Conservation (phyloP, 2,113 vertebrate species). For the Lamprologus ornatipinnis region DNA sequence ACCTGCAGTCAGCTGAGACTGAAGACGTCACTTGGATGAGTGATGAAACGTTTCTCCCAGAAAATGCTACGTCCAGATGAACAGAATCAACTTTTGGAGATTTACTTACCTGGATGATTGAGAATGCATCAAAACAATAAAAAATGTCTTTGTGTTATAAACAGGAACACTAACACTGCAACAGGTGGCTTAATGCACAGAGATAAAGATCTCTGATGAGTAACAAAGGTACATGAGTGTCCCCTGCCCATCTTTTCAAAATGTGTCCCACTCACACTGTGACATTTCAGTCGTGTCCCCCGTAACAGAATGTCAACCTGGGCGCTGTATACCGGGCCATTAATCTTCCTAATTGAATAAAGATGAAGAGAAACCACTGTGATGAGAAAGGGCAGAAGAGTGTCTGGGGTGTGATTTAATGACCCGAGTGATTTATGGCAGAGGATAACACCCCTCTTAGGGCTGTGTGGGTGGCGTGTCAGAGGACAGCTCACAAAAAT, state of each 20-base stretch:
- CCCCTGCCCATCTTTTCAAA: not conserved
- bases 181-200: not conserved
- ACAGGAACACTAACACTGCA: not conserved
- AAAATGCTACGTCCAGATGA: too few species aligned
- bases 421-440: slow-evolving; percentile 62
- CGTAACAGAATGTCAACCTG: slow-evolving; percentile 38
- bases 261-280: slow-evolving; percentile 7
- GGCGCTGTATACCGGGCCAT: slow-evolving; percentile 26
- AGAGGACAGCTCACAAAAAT: slow-evolving; percentile 57
- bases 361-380: slow-evolving; percentile 53
- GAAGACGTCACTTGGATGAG: rapidly evolving
- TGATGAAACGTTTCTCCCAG: too few species aligned
- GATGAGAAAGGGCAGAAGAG: slow-evolving; percentile 59
- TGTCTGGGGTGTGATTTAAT: slow-evolving; percentile 56
- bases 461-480: slow-evolving; percentile 38
- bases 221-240: slow-evolving; percentile 1
- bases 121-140: too few species aligned
- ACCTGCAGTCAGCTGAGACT: too few species aligned
- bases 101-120: too few species aligned
- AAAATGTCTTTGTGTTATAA: not conserved
- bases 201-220: not conserved
- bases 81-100: too few species aligned
- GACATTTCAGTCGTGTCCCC: slow-evolving; percentile 49
- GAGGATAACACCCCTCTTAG: slow-evolving; percentile 33
- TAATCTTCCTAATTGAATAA: slow-evolving; percentile 63